These are phyloP conservation scores for Prionchulus punctatus DNA, from an alignment of 2,888 invertebrate genomes.

Conservation along the genomic window DNA sequence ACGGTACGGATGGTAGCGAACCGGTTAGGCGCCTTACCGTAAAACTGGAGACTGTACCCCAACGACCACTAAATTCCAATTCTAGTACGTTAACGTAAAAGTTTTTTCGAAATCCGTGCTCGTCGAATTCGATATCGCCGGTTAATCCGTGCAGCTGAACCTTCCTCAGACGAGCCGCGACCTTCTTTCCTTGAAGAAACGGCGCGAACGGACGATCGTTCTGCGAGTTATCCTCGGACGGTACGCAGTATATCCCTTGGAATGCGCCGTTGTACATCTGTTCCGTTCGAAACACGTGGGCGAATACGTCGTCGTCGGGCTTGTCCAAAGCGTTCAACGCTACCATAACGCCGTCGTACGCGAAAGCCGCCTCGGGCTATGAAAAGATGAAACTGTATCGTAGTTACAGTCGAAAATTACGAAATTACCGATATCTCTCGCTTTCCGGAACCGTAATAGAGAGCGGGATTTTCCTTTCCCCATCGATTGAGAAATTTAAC, in stretches of 20 bases:
- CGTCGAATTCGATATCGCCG: slow-evolving; percentile 75
- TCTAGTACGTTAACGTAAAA: slow-evolving; percentile 76
- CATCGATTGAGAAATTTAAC: neutral
- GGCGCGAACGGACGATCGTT: slow-evolving; percentile 23
- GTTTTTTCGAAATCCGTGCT: slow-evolving; percentile 69
- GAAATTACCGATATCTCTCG: too few relatives aligned
- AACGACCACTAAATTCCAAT: slow-evolving; percentile 67
- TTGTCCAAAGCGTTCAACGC: neutral
- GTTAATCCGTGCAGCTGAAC: slow-evolving; percentile 75
- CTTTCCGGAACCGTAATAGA: neutral
- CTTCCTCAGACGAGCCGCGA: slow-evolving; percentile 37
- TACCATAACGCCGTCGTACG: neutral
- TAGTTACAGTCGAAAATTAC: too few relatives aligned
- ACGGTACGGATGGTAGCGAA: neutral
- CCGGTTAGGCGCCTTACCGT: neutral
- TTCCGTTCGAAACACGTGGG: neutral
- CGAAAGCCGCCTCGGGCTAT: slow-evolving; percentile 1
- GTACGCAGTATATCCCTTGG: slow-evolving; percentile 66
- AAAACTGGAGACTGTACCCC: neutral
- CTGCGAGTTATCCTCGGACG: slow-evolving; percentile 22
- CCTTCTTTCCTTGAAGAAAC: neutral
- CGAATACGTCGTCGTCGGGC: neutral
- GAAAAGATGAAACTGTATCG: too few relatives aligned
- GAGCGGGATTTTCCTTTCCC: neutral
- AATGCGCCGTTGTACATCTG: slow-evolving; percentile 50